phyloP scores from a whole-genome alignment of 2,888 invertebrate genomes.

The Aelia acuminata region DNA sequence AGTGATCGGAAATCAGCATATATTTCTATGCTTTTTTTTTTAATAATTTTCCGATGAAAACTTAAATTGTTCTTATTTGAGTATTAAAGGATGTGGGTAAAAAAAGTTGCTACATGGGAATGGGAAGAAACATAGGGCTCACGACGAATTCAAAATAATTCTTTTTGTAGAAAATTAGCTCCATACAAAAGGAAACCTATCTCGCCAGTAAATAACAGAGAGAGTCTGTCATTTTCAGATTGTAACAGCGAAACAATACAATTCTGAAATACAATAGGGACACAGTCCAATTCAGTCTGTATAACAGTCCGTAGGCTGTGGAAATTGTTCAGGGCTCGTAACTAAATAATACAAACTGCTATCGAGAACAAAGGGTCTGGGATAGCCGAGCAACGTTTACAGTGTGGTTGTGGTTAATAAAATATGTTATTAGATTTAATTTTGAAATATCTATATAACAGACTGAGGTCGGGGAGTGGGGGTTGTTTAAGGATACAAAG shows the following conservation, averaged over 20 bases:
- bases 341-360: constrained; percentile 14
- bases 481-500: background rate
- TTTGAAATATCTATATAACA: background rate
- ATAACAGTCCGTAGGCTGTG: constrained; percentile 29
- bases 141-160: background rate
- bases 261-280: constrained; percentile 30
- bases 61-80: background rate
- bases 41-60: background rate
- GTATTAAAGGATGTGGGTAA: background rate
- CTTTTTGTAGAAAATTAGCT: background rate
- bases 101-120: background rate
- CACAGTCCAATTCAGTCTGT: constrained; percentile 24
- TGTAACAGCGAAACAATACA: constrained; percentile 38
- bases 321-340: constrained; percentile 15
- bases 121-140: background rate
- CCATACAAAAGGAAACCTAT: background rate
- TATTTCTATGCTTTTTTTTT: background rate
- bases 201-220: constrained; percentile 25
- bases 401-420: constrained; percentile 8
- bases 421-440: constrained; percentile 3
- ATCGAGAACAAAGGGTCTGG: background rate
- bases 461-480: background rate
- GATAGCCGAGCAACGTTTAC: background rate
- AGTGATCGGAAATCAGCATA: background rate
- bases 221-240: constrained; percentile 32